Percentiles rank a stretch among this genome's conserved stretches.
These are phyloP conservation scores for Tetragonula clypearis DNA, from an alignment of 1,140 invertebrate species.

Conservation along the genomic window DNA sequence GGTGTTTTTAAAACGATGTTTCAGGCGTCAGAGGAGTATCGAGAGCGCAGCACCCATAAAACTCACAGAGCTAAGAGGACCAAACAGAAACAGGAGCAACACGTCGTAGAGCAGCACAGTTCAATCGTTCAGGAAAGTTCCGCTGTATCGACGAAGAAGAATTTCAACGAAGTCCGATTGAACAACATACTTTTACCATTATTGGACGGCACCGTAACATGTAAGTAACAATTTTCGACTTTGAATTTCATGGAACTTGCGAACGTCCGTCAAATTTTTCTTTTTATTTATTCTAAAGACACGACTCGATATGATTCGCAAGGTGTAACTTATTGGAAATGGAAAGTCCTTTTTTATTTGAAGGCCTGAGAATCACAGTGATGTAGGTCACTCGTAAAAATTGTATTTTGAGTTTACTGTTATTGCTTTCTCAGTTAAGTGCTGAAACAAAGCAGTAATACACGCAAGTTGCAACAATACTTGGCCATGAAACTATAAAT, in stretches of 20 bases:
- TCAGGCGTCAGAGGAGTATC: slow-evolving; percentile 80
- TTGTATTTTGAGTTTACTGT: too few species aligned
- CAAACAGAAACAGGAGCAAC: slow-evolving; percentile 75
- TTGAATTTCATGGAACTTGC: not conserved
- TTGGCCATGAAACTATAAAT: too few species aligned
- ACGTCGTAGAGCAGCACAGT: slow-evolving; percentile 74
- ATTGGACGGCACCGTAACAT: slow-evolving; percentile 86
- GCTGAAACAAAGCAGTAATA: too few species aligned
- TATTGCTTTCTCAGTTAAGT: too few species aligned
- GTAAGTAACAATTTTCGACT: slow-evolving; percentile 80
- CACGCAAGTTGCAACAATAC: too few species aligned
- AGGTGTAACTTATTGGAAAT: not conserved
- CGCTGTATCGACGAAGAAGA: slow-evolving; percentile 67
- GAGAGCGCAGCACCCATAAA: slow-evolving; percentile 76
- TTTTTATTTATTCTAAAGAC: not conserved
- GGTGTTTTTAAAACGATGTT: slow-evolving; percentile 45
- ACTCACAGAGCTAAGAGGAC: slow-evolving; percentile 75
- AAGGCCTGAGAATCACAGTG: too few species aligned
- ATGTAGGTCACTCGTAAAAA: too few species aligned
- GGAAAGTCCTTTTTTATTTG: not conserved
- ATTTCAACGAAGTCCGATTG: slow-evolving; percentile 86
- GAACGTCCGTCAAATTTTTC: not conserved
- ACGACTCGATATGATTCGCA: not conserved
- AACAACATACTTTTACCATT: slow-evolving; percentile 88
- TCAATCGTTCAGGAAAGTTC: slow-evolving; percentile 75